phyloP scores from a whole-genome alignment of 2,113 vertebrate species.

The Salminus brasiliensis region DNA sequence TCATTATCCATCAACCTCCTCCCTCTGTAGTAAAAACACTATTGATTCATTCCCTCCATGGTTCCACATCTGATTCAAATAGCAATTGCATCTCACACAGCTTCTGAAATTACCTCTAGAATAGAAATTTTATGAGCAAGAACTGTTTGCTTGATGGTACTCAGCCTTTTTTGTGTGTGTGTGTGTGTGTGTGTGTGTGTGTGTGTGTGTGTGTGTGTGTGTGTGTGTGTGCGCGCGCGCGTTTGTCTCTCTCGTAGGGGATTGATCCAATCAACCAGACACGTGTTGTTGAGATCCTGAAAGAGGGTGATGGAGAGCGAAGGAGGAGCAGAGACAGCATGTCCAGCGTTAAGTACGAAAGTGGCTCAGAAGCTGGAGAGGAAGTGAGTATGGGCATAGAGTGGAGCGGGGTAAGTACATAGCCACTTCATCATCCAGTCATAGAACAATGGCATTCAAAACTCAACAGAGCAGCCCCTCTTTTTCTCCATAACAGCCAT shows the following conservation, averaged over 20 bases:
- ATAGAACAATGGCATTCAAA: slow-evolving; percentile 45
- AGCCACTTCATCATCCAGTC: slow-evolving; percentile 73
- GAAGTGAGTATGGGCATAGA: slow-evolving; percentile 97
- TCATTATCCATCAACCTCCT: not conserved
- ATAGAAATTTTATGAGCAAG: not conserved
- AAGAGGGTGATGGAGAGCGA: slow-evolving; percentile 85
- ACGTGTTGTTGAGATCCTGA: slow-evolving; percentile 94
- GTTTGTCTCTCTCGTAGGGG: slow-evolving; percentile 75
- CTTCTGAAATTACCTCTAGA: not conserved
- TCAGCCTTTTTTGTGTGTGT: too few species aligned
- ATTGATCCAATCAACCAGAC: slow-evolving; percentile 93
- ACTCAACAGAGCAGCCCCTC: slow-evolving; percentile 40
- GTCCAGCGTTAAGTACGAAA: slow-evolving; percentile 92
- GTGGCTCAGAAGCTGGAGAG: slow-evolving; percentile 88
- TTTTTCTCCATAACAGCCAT: not conserved
- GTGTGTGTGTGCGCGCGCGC: slow-evolving; percentile 9
- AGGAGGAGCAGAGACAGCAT: slow-evolving; percentile 83
- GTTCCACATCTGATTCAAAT: not conserved
- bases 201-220: slow-evolving; percentile 4
- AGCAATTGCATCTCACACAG: not conserved
- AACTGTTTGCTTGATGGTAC: not conserved
- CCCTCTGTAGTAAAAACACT: not conserved
- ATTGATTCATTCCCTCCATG: slow-evolving; percentile 1
- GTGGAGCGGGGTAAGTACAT: slow-evolving; percentile 98
- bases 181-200: slow-evolving; percentile 1